These are phyloP conservation scores for Enoplosus armatus DNA, from an alignment of 2,797 vertebrate species.

Conservation along the genomic window DNA sequence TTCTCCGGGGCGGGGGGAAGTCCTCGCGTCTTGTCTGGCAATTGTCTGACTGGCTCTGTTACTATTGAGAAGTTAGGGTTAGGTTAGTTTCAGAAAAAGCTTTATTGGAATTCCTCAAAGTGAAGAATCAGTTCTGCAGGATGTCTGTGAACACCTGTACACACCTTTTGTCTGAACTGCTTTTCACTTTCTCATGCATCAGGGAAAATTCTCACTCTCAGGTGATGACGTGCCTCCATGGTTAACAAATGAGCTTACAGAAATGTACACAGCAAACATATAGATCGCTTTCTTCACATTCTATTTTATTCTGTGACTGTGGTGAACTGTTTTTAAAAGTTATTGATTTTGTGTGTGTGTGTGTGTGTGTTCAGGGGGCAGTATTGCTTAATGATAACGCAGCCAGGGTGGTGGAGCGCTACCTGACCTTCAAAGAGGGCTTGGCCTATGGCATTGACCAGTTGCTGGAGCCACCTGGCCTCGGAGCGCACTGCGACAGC, in stretches of 20 bases:
- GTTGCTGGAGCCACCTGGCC: constrained; percentile 91
- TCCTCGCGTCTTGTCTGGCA: too few species aligned
- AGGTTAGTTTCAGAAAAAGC: too few species aligned
- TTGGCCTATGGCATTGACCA: constrained; percentile 92
- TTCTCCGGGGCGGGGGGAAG: too few species aligned
- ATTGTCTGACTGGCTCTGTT: too few species aligned
- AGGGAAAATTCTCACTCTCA: neutral
- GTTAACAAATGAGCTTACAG: neutral
- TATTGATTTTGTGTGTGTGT: constrained; percentile 11
- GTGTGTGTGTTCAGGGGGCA: constrained; percentile 84
- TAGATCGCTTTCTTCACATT: neutral
- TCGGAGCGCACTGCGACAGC: constrained; percentile 89
- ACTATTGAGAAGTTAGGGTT: too few species aligned
- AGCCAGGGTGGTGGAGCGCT: constrained; percentile 87
- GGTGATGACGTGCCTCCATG: too few species aligned
- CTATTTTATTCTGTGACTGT: neutral
- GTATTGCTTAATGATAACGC: constrained; percentile 86
- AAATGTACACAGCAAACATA: neutral
- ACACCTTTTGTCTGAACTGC: neutral
- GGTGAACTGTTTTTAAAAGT: neutral
- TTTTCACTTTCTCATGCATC: neutral
- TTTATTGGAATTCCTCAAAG: too few species aligned
- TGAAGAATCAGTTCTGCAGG: too few species aligned
- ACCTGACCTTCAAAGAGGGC: constrained; percentile 89
- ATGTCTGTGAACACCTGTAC: too few species aligned